Percentiles rank a stretch among this genome's conserved stretches.
phyloP scores from a whole-genome alignment of 2,797 vertebrate species.

The Loris lydekkerianus region DNA sequence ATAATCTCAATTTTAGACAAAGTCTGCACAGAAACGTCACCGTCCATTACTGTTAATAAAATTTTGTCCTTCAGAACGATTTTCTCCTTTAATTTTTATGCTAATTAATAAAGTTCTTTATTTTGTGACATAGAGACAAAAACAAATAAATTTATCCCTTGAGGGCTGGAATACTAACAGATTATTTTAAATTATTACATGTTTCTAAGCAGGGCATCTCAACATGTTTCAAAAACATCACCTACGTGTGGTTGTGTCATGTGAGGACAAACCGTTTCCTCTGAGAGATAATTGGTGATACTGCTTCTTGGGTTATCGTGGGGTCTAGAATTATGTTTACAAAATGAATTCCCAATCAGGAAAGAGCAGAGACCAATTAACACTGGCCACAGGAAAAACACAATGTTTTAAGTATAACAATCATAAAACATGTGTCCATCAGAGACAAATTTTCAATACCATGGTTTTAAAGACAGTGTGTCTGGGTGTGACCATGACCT shows the following conservation, averaged over 20 bases:
- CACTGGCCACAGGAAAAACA: conserved; percentile 3
- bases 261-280: not conserved
- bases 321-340: not conserved
- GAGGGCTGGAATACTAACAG: not conserved
- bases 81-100: conserved; percentile 16
- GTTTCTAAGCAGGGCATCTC: not conserved
- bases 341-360: not conserved
- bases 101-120: not conserved
- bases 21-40: not conserved
- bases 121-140: not conserved
- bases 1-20: conserved; percentile 3
- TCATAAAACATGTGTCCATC: not conserved
- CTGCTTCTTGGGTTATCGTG: not conserved
- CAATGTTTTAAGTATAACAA: conserved; percentile 3
- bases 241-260: not conserved
- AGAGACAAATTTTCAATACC: not conserved
- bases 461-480: not conserved
- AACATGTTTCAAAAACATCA: not conserved
- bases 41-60: conserved; percentile 1
- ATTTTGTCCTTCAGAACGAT: not conserved
- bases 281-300: not conserved
- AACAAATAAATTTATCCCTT: not conserved
- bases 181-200: not conserved
- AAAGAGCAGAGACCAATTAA: not conserved
- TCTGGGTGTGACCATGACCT: not conserved